Evolutionary conservation across 2,888 invertebrate species (phyloP).

Genomic region (Caenorhabditis doughertyi): DNA sequence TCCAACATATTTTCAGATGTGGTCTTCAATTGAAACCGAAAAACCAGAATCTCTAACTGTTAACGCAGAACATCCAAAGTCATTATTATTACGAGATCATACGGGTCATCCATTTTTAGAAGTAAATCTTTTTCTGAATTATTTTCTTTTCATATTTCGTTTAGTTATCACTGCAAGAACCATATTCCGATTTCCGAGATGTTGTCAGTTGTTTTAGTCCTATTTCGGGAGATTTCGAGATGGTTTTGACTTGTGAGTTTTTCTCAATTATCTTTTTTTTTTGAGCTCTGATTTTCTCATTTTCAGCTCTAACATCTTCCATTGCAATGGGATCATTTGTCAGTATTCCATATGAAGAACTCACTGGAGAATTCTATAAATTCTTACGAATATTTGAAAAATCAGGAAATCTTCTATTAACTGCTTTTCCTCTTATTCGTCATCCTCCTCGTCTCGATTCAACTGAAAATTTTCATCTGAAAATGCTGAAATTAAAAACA

Average conservation of each 20-base stretch:
- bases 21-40: constrained; percentile 34
- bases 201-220: constrained; percentile 50
- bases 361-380: constrained; percentile 46
- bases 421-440: constrained; percentile 34
- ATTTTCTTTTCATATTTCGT: background rate
- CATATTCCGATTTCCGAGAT: constrained; percentile 31
- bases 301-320: constrained; percentile 44
- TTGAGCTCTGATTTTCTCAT: background rate
- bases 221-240: constrained; percentile 26
- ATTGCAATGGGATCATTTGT: constrained; percentile 58
- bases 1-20: constrained; percentile 16
- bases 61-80: constrained; percentile 45
- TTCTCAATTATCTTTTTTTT: background rate
- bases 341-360: constrained; percentile 36
- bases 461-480: constrained; percentile 23
- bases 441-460: constrained; percentile 22
- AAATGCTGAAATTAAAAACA: constrained; percentile 22
- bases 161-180: constrained; percentile 48
- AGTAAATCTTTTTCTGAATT: background rate
- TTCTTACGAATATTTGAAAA: constrained; percentile 37
- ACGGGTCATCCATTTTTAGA: constrained; percentile 41
- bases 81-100: constrained; percentile 6
- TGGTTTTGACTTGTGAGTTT: constrained; percentile 31
- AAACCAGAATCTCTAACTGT: constrained; percentile 12
- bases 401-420: constrained; percentile 30